Conservation (phyloP, 2,888 invertebrate species). For the Limulus polyphemus region DNA sequence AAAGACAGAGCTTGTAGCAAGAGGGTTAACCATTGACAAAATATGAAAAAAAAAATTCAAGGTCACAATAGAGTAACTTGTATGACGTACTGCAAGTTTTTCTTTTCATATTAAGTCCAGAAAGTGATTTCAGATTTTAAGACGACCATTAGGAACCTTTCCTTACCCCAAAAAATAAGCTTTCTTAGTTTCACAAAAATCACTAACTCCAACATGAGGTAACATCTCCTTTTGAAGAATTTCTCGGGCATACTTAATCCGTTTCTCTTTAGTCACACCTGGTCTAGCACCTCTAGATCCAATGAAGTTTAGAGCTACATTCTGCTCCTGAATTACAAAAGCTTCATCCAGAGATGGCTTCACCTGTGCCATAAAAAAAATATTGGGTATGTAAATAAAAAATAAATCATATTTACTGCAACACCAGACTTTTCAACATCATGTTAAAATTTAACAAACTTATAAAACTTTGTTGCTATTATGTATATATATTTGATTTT, state of each 20-base stretch:
- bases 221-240: slow-evolving; percentile 99
- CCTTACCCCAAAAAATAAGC: slow-evolving; percentile 55
- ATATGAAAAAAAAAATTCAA: background rate
- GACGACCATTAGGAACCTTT: slow-evolving; percentile 6
- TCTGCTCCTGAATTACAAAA: slow-evolving; percentile 98
- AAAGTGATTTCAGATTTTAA: slow-evolving; percentile 11
- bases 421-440: too few relatives aligned
- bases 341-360: slow-evolving; percentile 99
- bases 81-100: background rate
- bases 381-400: too few relatives aligned
- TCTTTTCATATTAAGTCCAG: background rate
- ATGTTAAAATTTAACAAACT: too few relatives aligned
- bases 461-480: too few relatives aligned
- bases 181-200: slow-evolving; percentile 99
- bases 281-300: slow-evolving; percentile 93
- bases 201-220: slow-evolving; percentile 97
- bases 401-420: too few relatives aligned
- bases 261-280: slow-evolving; percentile 96
- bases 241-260: slow-evolving; percentile 98
- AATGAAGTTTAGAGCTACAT: slow-evolving; percentile 96
- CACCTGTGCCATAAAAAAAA: slow-evolving; percentile 38
- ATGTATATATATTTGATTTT: too few relatives aligned
- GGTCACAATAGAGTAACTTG: background rate
- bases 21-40: too few relatives aligned
- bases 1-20: too few relatives aligned